Evolutionary conservation across 2,888 invertebrate genomes (phyloP), one percentile per base, ranked within the genome.

Genomic region (Dynastes hyllus): DNA sequence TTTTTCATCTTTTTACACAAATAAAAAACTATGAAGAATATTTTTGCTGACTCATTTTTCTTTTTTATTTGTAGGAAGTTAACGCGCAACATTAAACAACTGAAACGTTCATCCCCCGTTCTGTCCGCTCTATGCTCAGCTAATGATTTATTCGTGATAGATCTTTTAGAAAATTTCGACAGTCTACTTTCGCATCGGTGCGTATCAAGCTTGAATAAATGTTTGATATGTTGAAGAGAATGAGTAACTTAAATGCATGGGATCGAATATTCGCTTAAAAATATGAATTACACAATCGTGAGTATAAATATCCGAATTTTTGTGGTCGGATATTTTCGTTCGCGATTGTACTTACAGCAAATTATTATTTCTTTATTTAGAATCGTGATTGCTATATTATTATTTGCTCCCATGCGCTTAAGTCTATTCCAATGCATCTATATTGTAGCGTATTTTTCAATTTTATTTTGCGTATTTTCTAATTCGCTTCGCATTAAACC

Each of bases 41-140:
- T 58, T 58, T 58, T 58, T 58, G 55, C 63, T 63, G 63, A 63
- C 63, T 63, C 63, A 63, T 75, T 61, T 75, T 75, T 75, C 73
- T 75, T 75, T 75, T 75, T 61, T 75, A 75, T 75, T 75, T 75
- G 45, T 75, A 75, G 73, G 73, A 75, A 75, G 61, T 55, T 75
- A 75, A 75, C 73, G 73, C 73, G 73, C 61, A 61, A 61, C 73
- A 75, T 75, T 45, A 75, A 75, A 61, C 73, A 75, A 61, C 73
- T 75, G 73, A 75, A 75, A 75, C 61, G 45, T 27, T 61, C 73
- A 27, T 75, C 73, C 61, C 73, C 73, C 27, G 61, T 75, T 45
- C 61, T 75, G 61, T 75, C 73, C 40, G 73, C 73, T 61, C 73
- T 75, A 45, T 75, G 61, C 37, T 50, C 73, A 61, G 73, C 73